Base-by-base conservation (phyloP, 2,113 vertebrate genomes). In the Salminus brasiliensis region DNA sequence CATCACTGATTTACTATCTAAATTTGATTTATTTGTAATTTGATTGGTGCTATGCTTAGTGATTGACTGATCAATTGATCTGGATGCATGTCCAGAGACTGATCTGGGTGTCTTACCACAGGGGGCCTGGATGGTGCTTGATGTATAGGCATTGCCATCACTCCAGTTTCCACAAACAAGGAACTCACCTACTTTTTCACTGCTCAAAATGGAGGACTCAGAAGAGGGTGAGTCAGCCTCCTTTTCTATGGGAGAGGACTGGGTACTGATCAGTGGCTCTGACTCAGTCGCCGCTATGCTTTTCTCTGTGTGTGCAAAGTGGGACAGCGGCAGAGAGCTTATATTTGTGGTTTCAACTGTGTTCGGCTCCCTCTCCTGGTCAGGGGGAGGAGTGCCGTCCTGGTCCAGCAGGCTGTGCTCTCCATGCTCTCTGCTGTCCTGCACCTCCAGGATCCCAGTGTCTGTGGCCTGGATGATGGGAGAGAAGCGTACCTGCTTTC, bases 401-500 rank as follows among this genome's bases (percentile, higher is more conserved):
- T 83, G 18, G 5, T 95, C 93, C 80, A 95, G 87, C 47, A 95
- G 79, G 79, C 57, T 75, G 72, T 92, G 88, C 55, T 95, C 91
- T 71, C 83, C 90, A n/a, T 88, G 68, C 85, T 94, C 92, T 66
- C 59, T 87, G n/a, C 79, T 60, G 0, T 67, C 84, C 3, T 73
- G 81, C 1, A 85, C 41, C n/a, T 86, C 80, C 2, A 79, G 30
- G 4, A 16, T 36, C 18, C 34, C 68, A 29, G 65, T 74, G n/a
- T 83, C 80, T 10, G 74, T 87, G 72, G 84, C 81, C 53, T 69
- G 52, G 2, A 86, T 65, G 1, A 62, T 83, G 30, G 92, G 80
- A 4, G 91, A 94, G 79, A 95, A 96, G 55, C 93, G 93, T 83
- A 95, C 95, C 70, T 96, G 95, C 77, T 96, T 97, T 41, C 89